These are phyloP conservation scores for Euplexia lucipara DNA, from an alignment of 2,888 invertebrate species.

Conservation along the genomic window DNA sequence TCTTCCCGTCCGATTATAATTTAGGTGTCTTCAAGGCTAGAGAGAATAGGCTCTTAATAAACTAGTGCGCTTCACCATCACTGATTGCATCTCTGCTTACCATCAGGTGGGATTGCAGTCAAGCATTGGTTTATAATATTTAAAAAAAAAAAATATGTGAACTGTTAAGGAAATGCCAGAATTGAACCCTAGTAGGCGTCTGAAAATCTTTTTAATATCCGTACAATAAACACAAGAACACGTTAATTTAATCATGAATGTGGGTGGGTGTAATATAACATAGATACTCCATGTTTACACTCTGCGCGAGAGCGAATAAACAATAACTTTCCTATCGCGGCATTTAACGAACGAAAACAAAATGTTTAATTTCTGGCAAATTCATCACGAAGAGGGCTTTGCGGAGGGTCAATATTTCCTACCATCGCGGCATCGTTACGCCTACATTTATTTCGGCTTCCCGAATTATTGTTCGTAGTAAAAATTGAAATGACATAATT, in stretches of 20 bases:
- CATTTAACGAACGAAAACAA: conserved; percentile 26
- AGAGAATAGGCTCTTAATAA: too few relatives aligned
- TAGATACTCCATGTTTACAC: conserved; percentile 26
- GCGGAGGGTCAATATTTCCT: conserved; percentile 29
- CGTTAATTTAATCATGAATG: conserved; percentile 28
- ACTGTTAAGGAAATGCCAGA: neutral
- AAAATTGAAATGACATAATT: conserved; percentile 15
- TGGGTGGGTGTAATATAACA: neutral
- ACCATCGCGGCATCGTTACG: conserved; percentile 8
- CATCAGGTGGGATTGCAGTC: too few relatives aligned
- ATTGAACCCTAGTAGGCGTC: neutral
- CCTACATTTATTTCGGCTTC: conserved; percentile 25
- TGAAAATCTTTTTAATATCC: conserved; percentile 15
- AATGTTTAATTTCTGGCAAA: conserved; percentile 44
- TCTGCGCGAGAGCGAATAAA: conserved; percentile 18
- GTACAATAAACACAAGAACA: conserved; percentile 20
- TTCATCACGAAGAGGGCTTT: conserved; percentile 33
- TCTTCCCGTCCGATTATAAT: too few relatives aligned
- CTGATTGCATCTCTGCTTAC: too few relatives aligned
- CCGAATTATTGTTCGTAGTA: conserved; percentile 13
- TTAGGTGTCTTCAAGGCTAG: too few relatives aligned
- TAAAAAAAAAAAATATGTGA: too few relatives aligned
- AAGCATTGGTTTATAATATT: too few relatives aligned
- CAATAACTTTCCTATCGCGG: conserved; percentile 27
- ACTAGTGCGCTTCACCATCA: too few relatives aligned